Evolutionary conservation across 2,113 vertebrate species (phyloP).

Genomic region (Peromyscus maniculatus): DNA sequence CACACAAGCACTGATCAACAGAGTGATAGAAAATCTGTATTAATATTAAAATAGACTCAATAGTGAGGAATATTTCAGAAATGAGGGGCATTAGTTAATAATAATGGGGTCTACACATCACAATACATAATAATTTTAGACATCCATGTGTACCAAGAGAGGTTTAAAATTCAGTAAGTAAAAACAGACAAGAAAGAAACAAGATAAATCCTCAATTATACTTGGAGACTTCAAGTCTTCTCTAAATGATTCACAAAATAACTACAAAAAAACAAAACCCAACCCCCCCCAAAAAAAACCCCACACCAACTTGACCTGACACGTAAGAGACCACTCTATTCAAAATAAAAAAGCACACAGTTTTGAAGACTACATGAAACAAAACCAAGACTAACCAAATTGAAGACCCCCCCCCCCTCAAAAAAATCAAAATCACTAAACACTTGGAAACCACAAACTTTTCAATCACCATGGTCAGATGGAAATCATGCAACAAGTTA

Average conservation of each 20-base stretch:
- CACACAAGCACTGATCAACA: background rate
- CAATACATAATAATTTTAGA: background rate
- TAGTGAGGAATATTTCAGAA: background rate
- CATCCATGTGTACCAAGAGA: background rate
- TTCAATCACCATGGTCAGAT: background rate
- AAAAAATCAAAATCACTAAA: background rate
- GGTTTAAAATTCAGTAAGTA: background rate
- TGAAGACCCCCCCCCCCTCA: background rate
- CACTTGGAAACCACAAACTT: too few species aligned
- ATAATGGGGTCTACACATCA: background rate
- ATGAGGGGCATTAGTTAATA: background rate
- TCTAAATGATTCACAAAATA: constrained; percentile 35
- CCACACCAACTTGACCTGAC: background rate
- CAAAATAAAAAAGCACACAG: background rate
- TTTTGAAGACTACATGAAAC: background rate
- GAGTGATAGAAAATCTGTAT: background rate
- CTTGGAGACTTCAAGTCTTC: background rate
- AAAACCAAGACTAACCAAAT: background rate
- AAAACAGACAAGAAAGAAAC: constrained; percentile 10
- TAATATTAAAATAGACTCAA: constrained; percentile 21
- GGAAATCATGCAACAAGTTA: background rate
- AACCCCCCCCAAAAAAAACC: too few species aligned
- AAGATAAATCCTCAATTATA: background rate
- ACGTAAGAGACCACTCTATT: background rate
- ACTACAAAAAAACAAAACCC: background rate